These are phyloP conservation scores for Progne subis DNA, from an alignment of 2,113 vertebrate genomes.

Conservation along the genomic window DNA sequence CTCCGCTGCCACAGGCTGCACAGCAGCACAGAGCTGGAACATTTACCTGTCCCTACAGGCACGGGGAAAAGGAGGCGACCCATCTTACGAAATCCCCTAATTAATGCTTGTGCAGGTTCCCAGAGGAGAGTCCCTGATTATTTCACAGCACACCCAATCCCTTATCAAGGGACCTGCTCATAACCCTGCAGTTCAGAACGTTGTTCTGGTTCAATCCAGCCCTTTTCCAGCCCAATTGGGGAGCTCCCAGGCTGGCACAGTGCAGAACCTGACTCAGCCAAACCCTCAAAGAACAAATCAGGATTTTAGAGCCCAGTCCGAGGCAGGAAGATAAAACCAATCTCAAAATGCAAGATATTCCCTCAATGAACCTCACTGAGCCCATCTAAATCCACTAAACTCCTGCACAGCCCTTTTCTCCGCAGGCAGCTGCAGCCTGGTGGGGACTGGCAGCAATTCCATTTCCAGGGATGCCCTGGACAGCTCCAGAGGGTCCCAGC, in stretches of 20 bases:
- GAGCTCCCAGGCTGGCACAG: neutral
- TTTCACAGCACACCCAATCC: neutral
- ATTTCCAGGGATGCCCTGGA: too few relatives aligned
- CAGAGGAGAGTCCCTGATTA: neutral
- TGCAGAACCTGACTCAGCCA: neutral
- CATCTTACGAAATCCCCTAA: neutral
- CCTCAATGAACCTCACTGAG: neutral
- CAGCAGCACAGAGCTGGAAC: neutral
- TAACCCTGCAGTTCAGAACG: neutral
- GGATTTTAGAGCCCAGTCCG: neutral
- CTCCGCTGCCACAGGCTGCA: neutral
- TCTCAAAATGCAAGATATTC: neutral
- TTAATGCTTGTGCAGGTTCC: neutral
- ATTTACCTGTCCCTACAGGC: slow-evolving; percentile 6
- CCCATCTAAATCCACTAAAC: neutral
- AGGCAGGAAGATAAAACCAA: neutral
- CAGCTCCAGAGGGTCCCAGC: neutral
- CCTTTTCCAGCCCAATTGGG: neutral
- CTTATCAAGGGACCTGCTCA: neutral
- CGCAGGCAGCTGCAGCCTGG: neutral
- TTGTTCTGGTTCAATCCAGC: neutral
- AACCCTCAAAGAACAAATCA: neutral
- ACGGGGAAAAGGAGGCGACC: neutral
- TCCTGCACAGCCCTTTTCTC: neutral
- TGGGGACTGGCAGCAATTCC: neutral